These are phyloP conservation scores for Micropoecilia bifurca DNA, from an alignment of 2,797 vertebrate species.

Conservation along the genomic window DNA sequence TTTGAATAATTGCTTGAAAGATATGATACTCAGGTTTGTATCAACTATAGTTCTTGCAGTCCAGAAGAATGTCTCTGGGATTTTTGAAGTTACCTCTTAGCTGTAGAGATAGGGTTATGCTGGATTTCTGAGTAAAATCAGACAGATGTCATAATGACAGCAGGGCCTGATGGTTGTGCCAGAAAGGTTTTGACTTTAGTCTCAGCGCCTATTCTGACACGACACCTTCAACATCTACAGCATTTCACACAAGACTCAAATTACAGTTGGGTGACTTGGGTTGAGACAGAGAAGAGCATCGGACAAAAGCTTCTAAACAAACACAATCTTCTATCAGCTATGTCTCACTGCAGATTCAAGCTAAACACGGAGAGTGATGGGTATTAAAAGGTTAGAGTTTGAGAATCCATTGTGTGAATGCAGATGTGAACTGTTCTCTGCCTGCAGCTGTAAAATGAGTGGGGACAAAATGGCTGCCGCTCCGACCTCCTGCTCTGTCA, in stretches of 20 bases:
- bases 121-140: background rate
- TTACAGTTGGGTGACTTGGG: background rate
- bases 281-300: background rate
- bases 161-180: background rate
- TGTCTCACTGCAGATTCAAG: background rate
- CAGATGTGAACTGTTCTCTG: background rate
- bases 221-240: background rate
- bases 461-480: constrained; percentile 30
- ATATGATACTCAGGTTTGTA: background rate
- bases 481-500: background rate
- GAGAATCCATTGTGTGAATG: background rate
- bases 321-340: background rate
- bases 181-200: background rate
- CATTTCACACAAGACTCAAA: background rate
- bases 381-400: background rate
- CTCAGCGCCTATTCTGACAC: background rate
- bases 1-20: background rate
- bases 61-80: background rate
- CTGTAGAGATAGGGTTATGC: background rate
- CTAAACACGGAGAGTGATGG: background rate
- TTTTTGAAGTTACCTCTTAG: background rate
- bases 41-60: background rate
- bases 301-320: background rate
- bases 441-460: background rate
- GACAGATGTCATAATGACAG: background rate